Evolutionary conservation across 2,888 invertebrate species (phyloP).

Genomic region (Anthophora plumipes): DNA sequence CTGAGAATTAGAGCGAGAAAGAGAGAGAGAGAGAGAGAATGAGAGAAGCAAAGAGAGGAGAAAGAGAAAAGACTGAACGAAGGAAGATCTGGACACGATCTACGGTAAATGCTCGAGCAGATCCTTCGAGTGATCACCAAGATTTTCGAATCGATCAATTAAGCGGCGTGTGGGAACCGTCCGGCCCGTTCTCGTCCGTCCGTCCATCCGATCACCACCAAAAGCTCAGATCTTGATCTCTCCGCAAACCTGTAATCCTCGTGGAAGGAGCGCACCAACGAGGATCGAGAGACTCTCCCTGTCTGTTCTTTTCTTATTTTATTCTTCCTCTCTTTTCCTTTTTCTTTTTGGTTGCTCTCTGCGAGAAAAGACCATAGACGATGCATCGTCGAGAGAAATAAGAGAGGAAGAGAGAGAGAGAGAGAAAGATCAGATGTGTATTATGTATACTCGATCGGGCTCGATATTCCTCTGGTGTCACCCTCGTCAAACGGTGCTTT

Average conservation of each 20-base stretch:
- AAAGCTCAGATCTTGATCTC: slow-evolving; percentile 82
- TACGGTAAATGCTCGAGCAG: slow-evolving; percentile 77
- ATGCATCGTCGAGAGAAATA: slow-evolving; percentile 11
- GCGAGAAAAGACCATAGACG: slow-evolving; percentile 20
- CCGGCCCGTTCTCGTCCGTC: slow-evolving; percentile 73
- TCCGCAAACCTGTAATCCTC: slow-evolving; percentile 85
- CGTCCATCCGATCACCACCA: slow-evolving; percentile 79
- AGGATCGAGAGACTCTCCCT: slow-evolving; percentile 44
- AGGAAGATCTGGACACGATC: slow-evolving; percentile 71
- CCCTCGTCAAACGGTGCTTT: slow-evolving; percentile 65
- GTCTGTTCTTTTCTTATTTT: slow-evolving; percentile 1
- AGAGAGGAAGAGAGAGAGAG: neutral
- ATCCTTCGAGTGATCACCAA: slow-evolving; percentile 82
- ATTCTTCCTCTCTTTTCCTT: neutral
- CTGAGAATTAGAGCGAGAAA: slow-evolving; percentile 63
- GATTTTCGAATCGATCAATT: slow-evolving; percentile 85
- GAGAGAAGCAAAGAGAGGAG: no score
- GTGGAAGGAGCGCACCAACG: slow-evolving; percentile 69
- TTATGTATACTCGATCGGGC: slow-evolving; percentile 64
- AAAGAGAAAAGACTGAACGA: slow-evolving; percentile 49
- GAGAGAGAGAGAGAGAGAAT: no score
- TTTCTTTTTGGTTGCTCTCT: slow-evolving; percentile 25
- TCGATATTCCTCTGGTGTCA: slow-evolving; percentile 64
- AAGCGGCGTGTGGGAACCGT: slow-evolving; percentile 84
- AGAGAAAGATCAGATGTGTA: slow-evolving; percentile 48